Evolutionary conservation across 2,888 invertebrate genomes (phyloP), one percentile per base, ranked within the genome.

Genomic region (Germaria angustata): DNA sequence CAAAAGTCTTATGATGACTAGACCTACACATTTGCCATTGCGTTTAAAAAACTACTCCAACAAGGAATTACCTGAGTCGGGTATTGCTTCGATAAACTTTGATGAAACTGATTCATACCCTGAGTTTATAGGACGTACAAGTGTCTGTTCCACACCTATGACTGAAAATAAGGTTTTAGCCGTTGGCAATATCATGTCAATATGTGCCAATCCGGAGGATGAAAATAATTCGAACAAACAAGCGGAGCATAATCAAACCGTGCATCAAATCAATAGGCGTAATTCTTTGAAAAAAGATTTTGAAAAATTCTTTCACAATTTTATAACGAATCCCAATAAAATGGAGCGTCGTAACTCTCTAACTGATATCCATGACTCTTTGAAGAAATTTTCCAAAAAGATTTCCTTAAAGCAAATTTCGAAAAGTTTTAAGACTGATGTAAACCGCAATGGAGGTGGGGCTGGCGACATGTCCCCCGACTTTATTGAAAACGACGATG

Each of bases 111-210:
- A 93, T 86, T 92, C 93, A 7, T 91, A 91, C 20, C 92, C 92
- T 22, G 93, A 94, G 85, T 94, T 94, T 86, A 93, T 93, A 7
- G 93, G 94, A 13, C 95, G 95, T 84, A 95, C 95, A 0, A 95
- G 95, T 84, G 94, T 96, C 0, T 95, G 95, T 84, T 95, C 95
- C 0, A 96, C 96, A 0, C 96, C 96, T 0, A 93, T 96, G 93
- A 93, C 95, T 0, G 96, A 96, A 87, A 95, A 93, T 88, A 95
- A 95, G 89, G 92, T 96, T 1, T 88, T 96, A 6, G 95, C 95
- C 85, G 95, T 94, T n/a, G 95, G 93, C 9, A 95, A 94, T 80
- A 94, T 95, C 46, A 92, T 96, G 84, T 95, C 95, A 0, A 96
- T 96, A 86, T 95, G 95, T 88, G 93, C 94, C 84, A 93, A 94